Conservation (phyloP, 2,888 invertebrate species). For the Cerceris ruficornis region DNA sequence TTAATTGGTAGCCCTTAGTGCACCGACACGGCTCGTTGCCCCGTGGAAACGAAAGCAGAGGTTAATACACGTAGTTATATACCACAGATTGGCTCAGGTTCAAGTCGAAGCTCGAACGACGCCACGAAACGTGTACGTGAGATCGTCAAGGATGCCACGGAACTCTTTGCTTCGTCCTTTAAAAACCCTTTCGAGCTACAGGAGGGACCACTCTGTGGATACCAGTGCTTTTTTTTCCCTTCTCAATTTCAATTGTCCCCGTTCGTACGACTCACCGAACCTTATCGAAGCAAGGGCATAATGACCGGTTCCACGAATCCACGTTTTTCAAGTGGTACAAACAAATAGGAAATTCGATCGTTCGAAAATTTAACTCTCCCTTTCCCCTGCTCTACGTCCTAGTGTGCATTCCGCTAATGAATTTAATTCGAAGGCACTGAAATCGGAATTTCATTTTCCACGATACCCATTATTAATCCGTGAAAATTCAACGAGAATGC, state of each 20-base stretch:
- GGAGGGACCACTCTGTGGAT: not conserved
- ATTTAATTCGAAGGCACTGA: conserved; percentile 19
- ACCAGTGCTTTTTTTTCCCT: not conserved
- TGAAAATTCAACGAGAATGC: not conserved
- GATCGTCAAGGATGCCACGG: conserved; percentile 39
- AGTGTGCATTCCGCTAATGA: not conserved
- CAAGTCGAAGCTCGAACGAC: conserved; percentile 57
- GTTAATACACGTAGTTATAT: conserved; percentile 49
- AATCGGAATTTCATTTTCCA: conserved; percentile 25
- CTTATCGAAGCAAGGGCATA: too few relatives aligned
- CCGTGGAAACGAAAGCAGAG: conserved; percentile 41
- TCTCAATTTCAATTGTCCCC: not conserved
- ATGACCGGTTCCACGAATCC: too few relatives aligned
- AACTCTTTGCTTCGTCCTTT: not conserved
- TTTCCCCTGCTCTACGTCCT: too few relatives aligned
- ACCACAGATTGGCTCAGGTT: conserved; percentile 57
- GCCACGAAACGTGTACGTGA: conserved; percentile 27
- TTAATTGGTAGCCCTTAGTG: conserved; percentile 44
- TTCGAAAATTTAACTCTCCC: too few relatives aligned
- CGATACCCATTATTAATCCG: conserved; percentile 2
- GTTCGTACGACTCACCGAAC: too few relatives aligned
- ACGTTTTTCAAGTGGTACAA: too few relatives aligned
- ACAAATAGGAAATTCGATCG: too few relatives aligned
- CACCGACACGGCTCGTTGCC: conserved; percentile 37
- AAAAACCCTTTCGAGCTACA: not conserved